phyloP scores from a whole-genome alignment of 2,888 invertebrate species.

The Neoscelio sp. region DNA sequence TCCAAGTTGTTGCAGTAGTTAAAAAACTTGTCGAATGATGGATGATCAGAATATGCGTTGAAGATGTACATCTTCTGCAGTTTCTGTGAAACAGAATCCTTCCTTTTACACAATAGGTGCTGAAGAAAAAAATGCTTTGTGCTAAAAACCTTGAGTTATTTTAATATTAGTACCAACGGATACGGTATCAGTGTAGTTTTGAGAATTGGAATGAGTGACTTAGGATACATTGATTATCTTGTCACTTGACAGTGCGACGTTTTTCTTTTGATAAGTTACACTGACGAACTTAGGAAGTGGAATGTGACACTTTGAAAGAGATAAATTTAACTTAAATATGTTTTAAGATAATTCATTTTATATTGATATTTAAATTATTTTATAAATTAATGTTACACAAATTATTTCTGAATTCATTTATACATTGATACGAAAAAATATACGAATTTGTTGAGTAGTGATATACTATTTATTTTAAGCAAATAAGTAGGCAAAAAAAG shows the following conservation, averaged over 20 bases:
- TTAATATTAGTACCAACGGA: conserved; percentile 7
- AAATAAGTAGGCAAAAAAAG: no score
- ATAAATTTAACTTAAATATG: no score
- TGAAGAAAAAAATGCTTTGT: conserved; percentile 19
- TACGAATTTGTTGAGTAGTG: no score
- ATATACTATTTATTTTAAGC: no score
- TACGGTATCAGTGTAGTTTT: neutral
- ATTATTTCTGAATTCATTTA: no score
- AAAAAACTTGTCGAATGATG: conserved; percentile 46
- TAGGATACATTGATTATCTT: neutral
- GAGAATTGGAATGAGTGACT: neutral
- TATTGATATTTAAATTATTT: no score
- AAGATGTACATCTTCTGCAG: conserved; percentile 48
- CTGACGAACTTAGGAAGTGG: neutral
- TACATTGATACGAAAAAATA: no score
- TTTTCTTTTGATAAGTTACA: neutral
- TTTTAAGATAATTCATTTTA: no score
- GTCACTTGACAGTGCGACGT: neutral
- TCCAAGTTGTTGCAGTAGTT: conserved; percentile 22
- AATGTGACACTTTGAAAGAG: no score
- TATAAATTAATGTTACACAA: no score
- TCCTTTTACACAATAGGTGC: conserved; percentile 15
- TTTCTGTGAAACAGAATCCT: conserved; percentile 40
- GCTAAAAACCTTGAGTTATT: conserved; percentile 14
- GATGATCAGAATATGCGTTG: conserved; percentile 20